Evolutionary conservation across 2,888 invertebrate genomes (phyloP).

Genomic region (Lochmaea crataegi): DNA sequence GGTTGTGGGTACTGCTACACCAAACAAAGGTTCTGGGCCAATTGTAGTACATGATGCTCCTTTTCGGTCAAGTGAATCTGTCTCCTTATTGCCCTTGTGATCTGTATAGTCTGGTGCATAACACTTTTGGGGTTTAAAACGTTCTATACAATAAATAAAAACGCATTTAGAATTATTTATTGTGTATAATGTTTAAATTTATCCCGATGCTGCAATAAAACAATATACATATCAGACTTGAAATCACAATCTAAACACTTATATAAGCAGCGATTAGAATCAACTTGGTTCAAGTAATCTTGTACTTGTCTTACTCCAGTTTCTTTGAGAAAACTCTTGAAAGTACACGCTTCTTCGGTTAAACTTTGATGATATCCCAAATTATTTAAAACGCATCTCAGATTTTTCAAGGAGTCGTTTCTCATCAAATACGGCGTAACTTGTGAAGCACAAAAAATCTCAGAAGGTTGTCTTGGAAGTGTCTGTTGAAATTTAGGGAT

Average conservation of each 20-base stretch:
- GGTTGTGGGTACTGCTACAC: too few species aligned
- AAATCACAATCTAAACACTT: neutral
- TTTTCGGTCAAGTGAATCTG: too few species aligned
- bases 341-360: neutral
- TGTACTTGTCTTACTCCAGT: neutral
- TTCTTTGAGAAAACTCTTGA: neutral
- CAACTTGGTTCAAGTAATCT: neutral
- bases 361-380: constrained; percentile 4
- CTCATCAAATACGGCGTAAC: constrained; percentile 11
- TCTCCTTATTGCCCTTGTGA: too few species aligned
- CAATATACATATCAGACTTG: neutral
- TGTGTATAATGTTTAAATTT: neutral
- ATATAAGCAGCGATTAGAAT: neutral
- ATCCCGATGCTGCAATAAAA: neutral
- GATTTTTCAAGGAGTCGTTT: constrained; percentile 1
- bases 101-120: too few species aligned
- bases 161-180: neutral
- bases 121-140: too few species aligned
- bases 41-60: too few species aligned
- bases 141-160: too few species aligned
- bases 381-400: constrained; percentile 6
- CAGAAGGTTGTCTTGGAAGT: neutral
- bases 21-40: too few species aligned
- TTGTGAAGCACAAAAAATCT: constrained; percentile 22
- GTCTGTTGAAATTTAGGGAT: neutral